Evolutionary conservation across 2,797 vertebrate genomes (phyloP).

Genomic region (Carapus acus): DNA sequence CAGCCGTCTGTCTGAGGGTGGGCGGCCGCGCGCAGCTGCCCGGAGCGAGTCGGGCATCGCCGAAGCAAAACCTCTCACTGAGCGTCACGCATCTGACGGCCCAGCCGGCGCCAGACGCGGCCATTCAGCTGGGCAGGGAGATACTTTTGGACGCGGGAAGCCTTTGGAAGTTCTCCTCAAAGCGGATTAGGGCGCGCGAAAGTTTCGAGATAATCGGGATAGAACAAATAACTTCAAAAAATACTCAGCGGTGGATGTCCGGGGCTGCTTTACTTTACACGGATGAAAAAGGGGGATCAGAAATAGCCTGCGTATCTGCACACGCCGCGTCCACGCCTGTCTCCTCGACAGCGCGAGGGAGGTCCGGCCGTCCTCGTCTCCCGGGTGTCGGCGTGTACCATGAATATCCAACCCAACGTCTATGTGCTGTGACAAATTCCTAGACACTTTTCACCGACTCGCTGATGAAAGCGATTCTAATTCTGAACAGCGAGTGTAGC

Average conservation of each 20-base stretch:
- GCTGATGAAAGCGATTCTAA: conserved; percentile 47
- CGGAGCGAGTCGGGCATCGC: conserved; percentile 46
- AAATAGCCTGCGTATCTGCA: conserved; percentile 34
- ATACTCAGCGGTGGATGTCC: conserved; percentile 19
- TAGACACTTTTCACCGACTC: conserved; percentile 29
- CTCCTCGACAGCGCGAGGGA: conserved; percentile 24
- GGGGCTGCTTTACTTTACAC: conserved; percentile 14
- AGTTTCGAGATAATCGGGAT: conserved; percentile 29
- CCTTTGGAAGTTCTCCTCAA: conserved; percentile 29
- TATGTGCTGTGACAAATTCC: conserved; percentile 31
- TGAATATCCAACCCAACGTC: conserved; percentile 45
- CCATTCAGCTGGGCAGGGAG: conserved; percentile 16
- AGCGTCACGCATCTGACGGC: conserved; percentile 44
- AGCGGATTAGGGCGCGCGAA: conserved; percentile 43
- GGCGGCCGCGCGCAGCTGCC: conserved; percentile 50
- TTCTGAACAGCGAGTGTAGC: conserved; percentile 32
- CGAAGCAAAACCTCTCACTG: conserved; percentile 36
- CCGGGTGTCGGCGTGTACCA: conserved; percentile 16
- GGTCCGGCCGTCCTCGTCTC: conserved; percentile 32
- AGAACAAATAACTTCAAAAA: conserved; percentile 37
- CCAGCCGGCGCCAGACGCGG: conserved; percentile 39
- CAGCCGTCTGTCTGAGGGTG: conserved; percentile 54
- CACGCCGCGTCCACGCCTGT: conserved; percentile 31
- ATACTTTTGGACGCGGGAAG: conserved; percentile 32
- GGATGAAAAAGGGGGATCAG: conserved; percentile 35